phyloP scores from a whole-genome alignment of 1,140 invertebrate species.

The Drosophila trapezifrons region DNA sequence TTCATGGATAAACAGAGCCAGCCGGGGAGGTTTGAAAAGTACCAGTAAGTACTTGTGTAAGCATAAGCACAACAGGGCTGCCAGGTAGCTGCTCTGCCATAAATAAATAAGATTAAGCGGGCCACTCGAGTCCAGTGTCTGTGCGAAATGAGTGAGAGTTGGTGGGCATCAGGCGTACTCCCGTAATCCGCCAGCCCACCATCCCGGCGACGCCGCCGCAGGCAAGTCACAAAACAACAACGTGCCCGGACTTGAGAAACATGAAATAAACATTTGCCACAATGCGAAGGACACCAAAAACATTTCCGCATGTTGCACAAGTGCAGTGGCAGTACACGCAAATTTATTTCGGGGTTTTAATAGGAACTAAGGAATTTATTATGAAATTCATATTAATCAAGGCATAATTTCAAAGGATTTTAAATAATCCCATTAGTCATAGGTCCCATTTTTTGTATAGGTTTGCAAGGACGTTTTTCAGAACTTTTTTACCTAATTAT shows the following conservation, averaged over 20 bases:
- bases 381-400: too few relatives aligned
- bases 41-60: slow-evolving; percentile 57
- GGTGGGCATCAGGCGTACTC: slow-evolving; percentile 7
- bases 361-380: too few relatives aligned
- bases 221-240: slow-evolving; percentile 50
- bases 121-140: slow-evolving; percentile 57
- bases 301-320: slow-evolving; percentile 62
- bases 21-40: slow-evolving; percentile 25
- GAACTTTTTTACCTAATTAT: too few relatives aligned
- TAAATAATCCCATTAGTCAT: too few relatives aligned
- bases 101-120: slow-evolving; percentile 81
- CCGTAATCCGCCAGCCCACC: neutral
- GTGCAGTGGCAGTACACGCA: slow-evolving; percentile 14
- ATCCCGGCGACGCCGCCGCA: slow-evolving; percentile 2
- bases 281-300: slow-evolving; percentile 51
- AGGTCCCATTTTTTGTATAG: too few relatives aligned
- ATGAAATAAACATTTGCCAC: slow-evolving; percentile 79
- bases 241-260: slow-evolving; percentile 70
- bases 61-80: slow-evolving; percentile 41
- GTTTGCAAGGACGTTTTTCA: too few relatives aligned
- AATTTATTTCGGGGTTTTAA: neutral
- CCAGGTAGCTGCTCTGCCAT: slow-evolving; percentile 47
- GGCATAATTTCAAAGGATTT: too few relatives aligned
- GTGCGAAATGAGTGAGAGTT: slow-evolving; percentile 55
- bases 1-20: slow-evolving; percentile 55